A percentile compares a stretch with the other conserved stretches of the same genome.
Conservation (phyloP, 2,113 vertebrate genomes). For the Corynorhinus townsendii region DNA sequence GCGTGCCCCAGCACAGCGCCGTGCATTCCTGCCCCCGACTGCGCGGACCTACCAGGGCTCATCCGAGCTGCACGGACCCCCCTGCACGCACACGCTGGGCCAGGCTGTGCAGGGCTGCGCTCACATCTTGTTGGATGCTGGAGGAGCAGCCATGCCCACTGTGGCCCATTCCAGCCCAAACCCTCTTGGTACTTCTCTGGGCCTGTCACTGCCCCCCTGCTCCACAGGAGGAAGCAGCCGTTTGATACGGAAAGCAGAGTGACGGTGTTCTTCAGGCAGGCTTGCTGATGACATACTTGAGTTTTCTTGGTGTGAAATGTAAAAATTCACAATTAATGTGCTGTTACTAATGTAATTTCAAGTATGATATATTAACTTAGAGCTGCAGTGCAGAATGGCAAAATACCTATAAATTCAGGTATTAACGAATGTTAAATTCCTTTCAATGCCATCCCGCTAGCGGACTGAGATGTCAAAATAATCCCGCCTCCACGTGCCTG, state of each 20-base stretch:
- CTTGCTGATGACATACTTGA: background rate
- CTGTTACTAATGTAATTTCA: background rate
- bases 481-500: background rate
- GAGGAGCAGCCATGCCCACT: too few species aligned
- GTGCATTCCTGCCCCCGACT: too few species aligned
- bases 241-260: background rate
- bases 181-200: fast-evolving
- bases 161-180: background rate
- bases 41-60: too few species aligned
- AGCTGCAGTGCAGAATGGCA: background rate
- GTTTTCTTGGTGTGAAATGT: background rate
- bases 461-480: background rate
- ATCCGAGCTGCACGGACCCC: background rate
- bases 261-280: background rate
- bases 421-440: background rate
- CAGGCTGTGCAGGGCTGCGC: background rate
- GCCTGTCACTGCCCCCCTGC: background rate
- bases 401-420: background rate
- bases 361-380: background rate
- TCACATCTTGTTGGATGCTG: background rate
- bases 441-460: background rate
- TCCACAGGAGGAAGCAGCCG: background rate
- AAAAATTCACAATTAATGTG: conserved; percentile 18
- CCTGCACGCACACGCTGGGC: background rate
- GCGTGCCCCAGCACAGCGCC: too few species aligned